Percentiles rank a stretch among this genome's conserved stretches.
Evolutionary conservation across 37 sponge, comb jelly and placozoan species (phyloP).

Genomic region (Tethya wilhelma): DNA sequence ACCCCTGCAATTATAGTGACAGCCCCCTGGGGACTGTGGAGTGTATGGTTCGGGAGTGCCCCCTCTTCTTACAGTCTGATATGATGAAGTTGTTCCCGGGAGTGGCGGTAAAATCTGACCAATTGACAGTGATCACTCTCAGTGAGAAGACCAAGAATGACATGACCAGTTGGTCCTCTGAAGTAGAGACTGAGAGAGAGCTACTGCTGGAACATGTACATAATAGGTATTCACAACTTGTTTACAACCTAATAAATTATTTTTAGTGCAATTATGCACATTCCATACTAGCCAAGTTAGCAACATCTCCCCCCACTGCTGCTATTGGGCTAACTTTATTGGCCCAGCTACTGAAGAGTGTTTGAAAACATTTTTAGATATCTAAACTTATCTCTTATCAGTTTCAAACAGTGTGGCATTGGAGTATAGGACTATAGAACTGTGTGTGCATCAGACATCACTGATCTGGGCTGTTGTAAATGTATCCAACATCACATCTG

Average conservation of each 20-base stretch:
- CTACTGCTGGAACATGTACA: slow-evolving; percentile 71
- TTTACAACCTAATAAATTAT: too few species aligned
- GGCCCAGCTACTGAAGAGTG: too few species aligned
- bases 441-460: slow-evolving; percentile 79
- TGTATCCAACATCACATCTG: slow-evolving; percentile 67
- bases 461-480: slow-evolving; percentile 89
- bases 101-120: slow-evolving; percentile 11
- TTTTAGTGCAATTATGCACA: too few species aligned
- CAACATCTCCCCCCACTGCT: too few species aligned
- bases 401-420: too few species aligned
- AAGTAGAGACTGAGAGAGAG: slow-evolving; percentile 79
- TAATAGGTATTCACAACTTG: too few species aligned
- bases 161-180: slow-evolving; percentile 77
- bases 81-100: slow-evolving; percentile 82
- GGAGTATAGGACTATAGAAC: too few species aligned
- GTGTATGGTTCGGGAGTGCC: slow-evolving; percentile 67
- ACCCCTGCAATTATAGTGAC: not conserved
- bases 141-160: slow-evolving; percentile 75
- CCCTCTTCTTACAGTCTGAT: slow-evolving; percentile 42
- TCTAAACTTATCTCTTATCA: too few species aligned
- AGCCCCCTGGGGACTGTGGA: slow-evolving; percentile 41
- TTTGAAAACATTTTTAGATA: too few species aligned
- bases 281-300: too few species aligned
- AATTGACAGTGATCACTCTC: slow-evolving; percentile 63
- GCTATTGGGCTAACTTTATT: too few species aligned